phyloP scores from a whole-genome alignment of 2,797 vertebrate species.

The Tolypeutes matacus region DNA sequence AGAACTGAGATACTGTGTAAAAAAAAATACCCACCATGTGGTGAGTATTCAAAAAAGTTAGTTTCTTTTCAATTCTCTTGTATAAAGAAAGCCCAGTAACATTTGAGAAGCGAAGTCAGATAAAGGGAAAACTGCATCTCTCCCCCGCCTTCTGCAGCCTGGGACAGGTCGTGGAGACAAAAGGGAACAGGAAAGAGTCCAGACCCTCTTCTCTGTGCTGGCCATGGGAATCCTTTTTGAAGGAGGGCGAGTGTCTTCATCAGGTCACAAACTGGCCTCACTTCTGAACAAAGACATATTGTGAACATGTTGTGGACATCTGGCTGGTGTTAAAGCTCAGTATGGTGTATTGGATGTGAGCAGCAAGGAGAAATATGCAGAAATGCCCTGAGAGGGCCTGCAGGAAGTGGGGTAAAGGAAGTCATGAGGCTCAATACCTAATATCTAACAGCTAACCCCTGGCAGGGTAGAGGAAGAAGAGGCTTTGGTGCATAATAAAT shows the following conservation, averaged over 20 bases:
- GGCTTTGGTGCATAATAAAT: not conserved
- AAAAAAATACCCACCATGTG: not conserved
- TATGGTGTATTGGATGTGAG: not conserved
- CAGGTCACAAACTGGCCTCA: not conserved
- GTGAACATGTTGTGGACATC: not conserved
- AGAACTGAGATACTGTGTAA: not conserved
- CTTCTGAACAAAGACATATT: not conserved
- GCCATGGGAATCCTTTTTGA: not conserved
- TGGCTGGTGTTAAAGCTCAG: not conserved
- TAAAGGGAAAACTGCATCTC: not conserved
- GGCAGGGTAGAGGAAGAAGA: not conserved
- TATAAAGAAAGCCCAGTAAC: not conserved
- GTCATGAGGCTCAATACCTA: too few species aligned
- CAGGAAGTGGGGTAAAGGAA: not conserved
- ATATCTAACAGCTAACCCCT: not conserved
- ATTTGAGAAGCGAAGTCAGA: not conserved
- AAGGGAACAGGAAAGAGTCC: not conserved
- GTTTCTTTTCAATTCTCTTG: not conserved
- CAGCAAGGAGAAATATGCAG: not conserved
- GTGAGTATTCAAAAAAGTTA: not conserved
- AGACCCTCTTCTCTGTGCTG: not conserved
- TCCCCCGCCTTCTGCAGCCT: not conserved
- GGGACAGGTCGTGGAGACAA: not conserved
- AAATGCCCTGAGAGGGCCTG: not conserved
- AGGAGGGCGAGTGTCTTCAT: not conserved